Base-by-base conservation (phyloP, 2,113 vertebrate genomes). In the Crotalus helleri region DNA sequence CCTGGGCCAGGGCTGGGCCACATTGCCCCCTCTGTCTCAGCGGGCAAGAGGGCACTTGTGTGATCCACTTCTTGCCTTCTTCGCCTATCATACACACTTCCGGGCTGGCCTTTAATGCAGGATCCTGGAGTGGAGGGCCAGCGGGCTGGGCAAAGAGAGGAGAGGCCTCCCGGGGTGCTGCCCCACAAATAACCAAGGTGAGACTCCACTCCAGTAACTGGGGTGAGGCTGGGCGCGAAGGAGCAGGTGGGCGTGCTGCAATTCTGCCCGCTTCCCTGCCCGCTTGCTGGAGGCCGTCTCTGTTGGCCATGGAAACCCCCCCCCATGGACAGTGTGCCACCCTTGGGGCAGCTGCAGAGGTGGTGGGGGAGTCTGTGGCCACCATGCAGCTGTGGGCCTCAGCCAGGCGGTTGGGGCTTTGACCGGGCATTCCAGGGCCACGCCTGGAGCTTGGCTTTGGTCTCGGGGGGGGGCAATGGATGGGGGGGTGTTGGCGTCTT, bases 181-280 rank as follows among this genome's bases (percentile, higher is more conserved):
- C 64, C n/a, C 64, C 13, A 6, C 64, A 17, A 17, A 29, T 33
- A 74, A 6, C n/a, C 29, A n/a, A 6, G 13, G n/a, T 33, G n/a
- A 17, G 15, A 19, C 4, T 13, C 61, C 13, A 1, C 12, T 69
- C 29, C 58, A 59, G 58, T 8, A 15, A 39, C 74, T 21, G 39
- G 44, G 17, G 11, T 87, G 46, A 26, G 85, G 44, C 39, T 49
- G 39, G 39, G 81, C 7, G 19, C 44, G 85, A 46, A 46, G 85
- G 44, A 33, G 4, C 1, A 2, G 15, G 1, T n/a, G n/a, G 2
- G 29, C 5, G 0, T 17, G 0, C n/a, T 74, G 13, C 13, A 2
- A 5, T 3, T 74, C n/a, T 17, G 29, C 64, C 85, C 11, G 85
- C 3, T n/a, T 24, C 23, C 44, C 2, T 44, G 21, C 44, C 23